These are phyloP conservation scores for Atherinosoma microstoma DNA, from an alignment of 2,797 vertebrate genomes.

Conservation along the genomic window DNA sequence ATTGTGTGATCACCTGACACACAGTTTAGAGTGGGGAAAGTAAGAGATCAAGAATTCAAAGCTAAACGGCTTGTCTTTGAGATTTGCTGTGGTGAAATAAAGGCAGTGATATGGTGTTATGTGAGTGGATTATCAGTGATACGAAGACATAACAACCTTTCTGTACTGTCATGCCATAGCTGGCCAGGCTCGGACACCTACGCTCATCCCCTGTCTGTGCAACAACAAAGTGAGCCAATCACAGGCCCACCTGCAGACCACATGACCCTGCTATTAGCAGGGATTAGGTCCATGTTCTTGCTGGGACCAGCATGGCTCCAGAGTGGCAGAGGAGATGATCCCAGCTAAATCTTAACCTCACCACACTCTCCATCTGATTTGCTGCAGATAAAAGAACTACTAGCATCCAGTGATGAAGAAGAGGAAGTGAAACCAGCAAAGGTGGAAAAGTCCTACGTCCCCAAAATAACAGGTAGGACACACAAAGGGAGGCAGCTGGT, in stretches of 20 bases:
- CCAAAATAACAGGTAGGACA: slow-evolving; percentile 95
- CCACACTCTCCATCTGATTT: slow-evolving; percentile 70
- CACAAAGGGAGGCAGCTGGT: background rate
- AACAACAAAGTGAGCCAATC: slow-evolving; percentile 73
- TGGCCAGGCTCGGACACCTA: slow-evolving; percentile 50
- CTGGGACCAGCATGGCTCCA: slow-evolving; percentile 81
- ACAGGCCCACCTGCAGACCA: slow-evolving; percentile 61
- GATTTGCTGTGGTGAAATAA: slow-evolving; percentile 36
- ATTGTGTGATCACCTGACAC: background rate
- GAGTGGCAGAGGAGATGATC: slow-evolving; percentile 82
- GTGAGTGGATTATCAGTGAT: slow-evolving; percentile 71
- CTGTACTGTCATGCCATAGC: slow-evolving; percentile 29
- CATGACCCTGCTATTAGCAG: slow-evolving; percentile 75
- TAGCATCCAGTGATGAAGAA: slow-evolving; percentile 95
- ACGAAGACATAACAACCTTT: slow-evolving; percentile 52
- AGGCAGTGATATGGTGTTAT: slow-evolving; percentile 46
- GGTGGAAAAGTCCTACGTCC: slow-evolving; percentile 94
- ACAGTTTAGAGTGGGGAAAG: background rate
- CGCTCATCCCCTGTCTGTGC: slow-evolving; percentile 70
- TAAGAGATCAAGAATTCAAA: slow-evolving; percentile 24
- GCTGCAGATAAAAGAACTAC: slow-evolving; percentile 94
- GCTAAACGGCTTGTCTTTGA: slow-evolving; percentile 16
- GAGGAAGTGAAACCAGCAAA: slow-evolving; percentile 89
- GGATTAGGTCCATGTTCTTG: slow-evolving; percentile 79
- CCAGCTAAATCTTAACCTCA: slow-evolving; percentile 79